Conservation (phyloP, 2,797 vertebrate species). For the Lutjanus campechanus region DNA sequence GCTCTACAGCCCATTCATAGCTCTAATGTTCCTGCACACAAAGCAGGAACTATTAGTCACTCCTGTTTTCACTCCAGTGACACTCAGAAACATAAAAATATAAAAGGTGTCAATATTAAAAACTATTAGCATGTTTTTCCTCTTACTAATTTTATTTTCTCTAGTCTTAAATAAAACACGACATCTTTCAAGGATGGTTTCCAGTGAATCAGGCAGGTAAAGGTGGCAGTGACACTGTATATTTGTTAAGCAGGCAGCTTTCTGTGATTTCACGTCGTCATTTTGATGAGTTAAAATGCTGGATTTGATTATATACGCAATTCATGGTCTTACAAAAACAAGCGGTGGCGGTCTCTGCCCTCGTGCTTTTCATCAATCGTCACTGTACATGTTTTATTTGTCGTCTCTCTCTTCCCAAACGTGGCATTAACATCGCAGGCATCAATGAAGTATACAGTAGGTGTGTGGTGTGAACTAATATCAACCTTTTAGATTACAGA, state of each 20-base stretch:
- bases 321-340: slow-evolving; percentile 22
- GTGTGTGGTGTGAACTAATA: slow-evolving; percentile 61
- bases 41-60: background rate
- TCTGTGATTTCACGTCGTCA: background rate
- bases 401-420: slow-evolving; percentile 9
- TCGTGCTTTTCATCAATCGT: slow-evolving; percentile 7
- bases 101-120: background rate
- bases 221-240: background rate
- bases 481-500: slow-evolving; percentile 67
- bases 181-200: background rate
- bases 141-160: background rate
- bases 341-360: background rate
- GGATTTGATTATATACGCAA: slow-evolving; percentile 20
- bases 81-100: background rate
- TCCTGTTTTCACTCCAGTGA: background rate
- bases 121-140: background rate
- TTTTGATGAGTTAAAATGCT: slow-evolving; percentile 46
- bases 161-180: background rate
- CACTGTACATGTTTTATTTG: slow-evolving; percentile 21
- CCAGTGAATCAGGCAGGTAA: background rate
- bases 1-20: background rate
- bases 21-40: slow-evolving; percentile 1
- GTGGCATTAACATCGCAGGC: slow-evolving; percentile 28
- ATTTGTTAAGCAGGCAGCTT: background rate
- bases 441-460: slow-evolving; percentile 33